These are phyloP conservation scores for Polyergus mexicanus DNA, from an alignment of 1,140 invertebrate species.

Conservation along the genomic window DNA sequence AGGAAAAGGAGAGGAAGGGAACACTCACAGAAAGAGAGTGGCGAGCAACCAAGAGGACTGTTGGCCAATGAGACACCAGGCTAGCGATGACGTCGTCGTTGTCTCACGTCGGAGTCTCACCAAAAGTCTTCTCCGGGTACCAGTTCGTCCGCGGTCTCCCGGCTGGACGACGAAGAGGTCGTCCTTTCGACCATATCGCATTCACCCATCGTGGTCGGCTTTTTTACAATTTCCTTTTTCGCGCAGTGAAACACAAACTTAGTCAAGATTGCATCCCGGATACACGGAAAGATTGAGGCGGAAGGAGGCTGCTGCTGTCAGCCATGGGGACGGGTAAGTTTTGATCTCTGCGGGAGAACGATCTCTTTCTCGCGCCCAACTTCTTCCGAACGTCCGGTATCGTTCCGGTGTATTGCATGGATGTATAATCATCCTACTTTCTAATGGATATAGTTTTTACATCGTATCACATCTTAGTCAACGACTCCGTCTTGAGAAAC, in stretches of 20 bases:
- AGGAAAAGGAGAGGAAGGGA: conserved; percentile 78
- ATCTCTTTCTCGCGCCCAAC: conserved; percentile 23
- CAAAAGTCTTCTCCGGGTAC: conserved; percentile 79
- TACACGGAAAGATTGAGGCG: conserved; percentile 79
- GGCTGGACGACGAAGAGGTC: conserved; percentile 81
- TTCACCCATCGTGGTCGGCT: conserved; percentile 53
- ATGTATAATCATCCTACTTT: conserved; percentile 21
- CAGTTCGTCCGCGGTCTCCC: conserved; percentile 85
- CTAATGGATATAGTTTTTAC: background rate
- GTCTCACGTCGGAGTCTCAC: conserved; percentile 80
- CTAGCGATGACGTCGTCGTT: conserved; percentile 78
- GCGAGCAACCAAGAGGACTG: conserved; percentile 69
- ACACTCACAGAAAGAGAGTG: conserved; percentile 72
- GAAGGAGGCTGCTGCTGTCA: conserved; percentile 82
- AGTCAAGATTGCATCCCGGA: conserved; percentile 78
- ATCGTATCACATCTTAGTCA: background rate
- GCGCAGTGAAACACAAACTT: conserved; percentile 75
- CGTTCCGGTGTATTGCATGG: background rate
- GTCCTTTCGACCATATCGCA: conserved; percentile 54
- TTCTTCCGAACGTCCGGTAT: background rate
- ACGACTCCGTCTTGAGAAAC: background rate
- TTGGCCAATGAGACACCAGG: conserved; percentile 79
- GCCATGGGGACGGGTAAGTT: conserved; percentile 86
- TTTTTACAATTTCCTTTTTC: conserved; percentile 65
- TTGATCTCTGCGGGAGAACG: conserved; percentile 33